Evolutionary conservation across 2,888 invertebrate species (phyloP), one percentile per base, ranked within the genome.

Genomic region (Xestia ashworthii): DNA sequence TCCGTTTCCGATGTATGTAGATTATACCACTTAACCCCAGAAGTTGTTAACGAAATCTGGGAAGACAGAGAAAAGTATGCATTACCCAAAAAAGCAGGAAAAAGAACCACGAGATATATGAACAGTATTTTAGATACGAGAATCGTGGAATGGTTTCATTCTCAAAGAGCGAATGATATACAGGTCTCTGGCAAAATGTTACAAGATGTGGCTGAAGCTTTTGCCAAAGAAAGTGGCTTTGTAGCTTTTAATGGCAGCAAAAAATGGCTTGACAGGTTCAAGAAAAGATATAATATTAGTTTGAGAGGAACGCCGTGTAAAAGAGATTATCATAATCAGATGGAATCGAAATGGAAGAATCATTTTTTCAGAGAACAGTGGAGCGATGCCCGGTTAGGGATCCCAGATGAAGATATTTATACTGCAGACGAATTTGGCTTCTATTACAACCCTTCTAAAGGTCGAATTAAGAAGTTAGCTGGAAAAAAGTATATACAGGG

Each of bases 251-350:
- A 93, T 73, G 93, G 93, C 4, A 92, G 92, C 46, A 91, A 90
- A 32, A 93, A 93, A 85, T 93, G 93, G 93, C 68, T 93, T 9
- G 93, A 93, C 62, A 83, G 93, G 14, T 93, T 93, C 48, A 93
- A 93, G 50, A 89, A 90, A 8, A 86, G 90, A 50, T 91, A 93
- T 64, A 91, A 89, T 53, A 93, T 93, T 53, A 83, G 86, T 0
- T 75, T 93, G 0, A 84, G 91, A 76, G 88, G 88, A 0, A 86
- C 86, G 0, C 87, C 89, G 0, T 78, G 80, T 25, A 91, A 89
- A 65, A 80, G 91, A 1, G 90, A 90, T 58, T 90, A 90, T 48
- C 82, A 72, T 14, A 88, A 86, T 12, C 85, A 87, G 0, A 82
- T 89, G 53, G 93, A 92, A 16, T 91, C 92, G 0, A 92, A 93